These are phyloP conservation scores for Gila orcuttii DNA, from an alignment of 2,113 vertebrate genomes.

Conservation along the genomic window DNA sequence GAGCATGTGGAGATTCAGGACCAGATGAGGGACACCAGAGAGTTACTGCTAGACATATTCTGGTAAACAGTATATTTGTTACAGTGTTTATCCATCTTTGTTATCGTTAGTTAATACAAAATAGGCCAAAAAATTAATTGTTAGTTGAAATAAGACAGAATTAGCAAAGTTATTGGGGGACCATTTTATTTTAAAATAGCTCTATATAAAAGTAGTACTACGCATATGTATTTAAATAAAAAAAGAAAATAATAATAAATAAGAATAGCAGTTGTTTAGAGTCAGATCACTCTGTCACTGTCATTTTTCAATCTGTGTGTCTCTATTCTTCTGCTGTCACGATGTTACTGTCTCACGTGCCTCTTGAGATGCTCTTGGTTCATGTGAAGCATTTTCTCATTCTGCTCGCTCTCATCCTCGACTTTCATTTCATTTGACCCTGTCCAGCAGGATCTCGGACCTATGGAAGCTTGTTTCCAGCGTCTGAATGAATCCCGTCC, in stretches of 20 bases:
- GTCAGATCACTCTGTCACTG: background rate
- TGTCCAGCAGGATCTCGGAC: constrained; percentile 39
- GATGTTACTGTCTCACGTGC: constrained; percentile 35
- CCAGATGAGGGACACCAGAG: background rate
- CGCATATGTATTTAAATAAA: background rate
- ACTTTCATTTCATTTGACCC: constrained; percentile 51
- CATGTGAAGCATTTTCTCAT: constrained; percentile 43
- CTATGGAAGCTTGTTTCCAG: background rate
- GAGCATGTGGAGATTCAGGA: background rate
- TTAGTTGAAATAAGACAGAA: no score
- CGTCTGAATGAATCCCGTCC: constrained; percentile 25
- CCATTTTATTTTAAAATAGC: no score
- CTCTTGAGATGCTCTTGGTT: constrained; percentile 28
- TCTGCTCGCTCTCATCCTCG: constrained; percentile 40
- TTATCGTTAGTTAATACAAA: no score
- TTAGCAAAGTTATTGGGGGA: no score
- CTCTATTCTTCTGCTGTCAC: background rate
- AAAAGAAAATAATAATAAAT: background rate
- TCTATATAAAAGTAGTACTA: no score
- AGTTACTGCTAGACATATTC: no score
- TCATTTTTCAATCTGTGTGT: background rate
- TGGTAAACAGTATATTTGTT: no score
- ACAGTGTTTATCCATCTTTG: no score
- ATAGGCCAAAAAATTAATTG: no score
- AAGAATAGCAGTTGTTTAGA: background rate